phyloP scores from a whole-genome alignment of 2,888 invertebrate genomes.

The Caenorhabditis angaria region DNA sequence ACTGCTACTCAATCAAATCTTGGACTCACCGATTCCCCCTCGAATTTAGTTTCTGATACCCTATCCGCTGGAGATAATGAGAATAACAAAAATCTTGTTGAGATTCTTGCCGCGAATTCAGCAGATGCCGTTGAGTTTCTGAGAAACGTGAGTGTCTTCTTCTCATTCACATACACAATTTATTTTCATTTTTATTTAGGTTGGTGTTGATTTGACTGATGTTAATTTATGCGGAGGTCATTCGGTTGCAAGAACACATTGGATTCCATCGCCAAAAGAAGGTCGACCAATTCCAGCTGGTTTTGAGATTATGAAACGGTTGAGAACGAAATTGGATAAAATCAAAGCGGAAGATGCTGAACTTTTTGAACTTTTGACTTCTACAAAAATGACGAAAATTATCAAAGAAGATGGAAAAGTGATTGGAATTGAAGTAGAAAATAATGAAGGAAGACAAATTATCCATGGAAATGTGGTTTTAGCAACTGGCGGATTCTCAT shows the following conservation, averaged over 20 bases:
- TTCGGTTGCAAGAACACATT: constrained; percentile 70
- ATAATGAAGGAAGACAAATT: constrained; percentile 27
- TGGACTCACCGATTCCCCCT: constrained; percentile 60
- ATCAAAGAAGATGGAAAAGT: constrained; percentile 45
- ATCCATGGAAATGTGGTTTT: constrained; percentile 65
- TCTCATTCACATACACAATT: neutral
- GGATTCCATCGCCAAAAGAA: constrained; percentile 72
- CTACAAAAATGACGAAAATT: constrained; percentile 39
- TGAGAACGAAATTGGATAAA: constrained; percentile 54
- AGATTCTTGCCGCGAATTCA: constrained; percentile 58
- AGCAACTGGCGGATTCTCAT: constrained; percentile 71
- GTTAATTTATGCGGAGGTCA: constrained; percentile 72
- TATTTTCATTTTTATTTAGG: neutral
- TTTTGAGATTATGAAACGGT: constrained; percentile 68
- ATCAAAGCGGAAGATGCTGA: constrained; percentile 54
- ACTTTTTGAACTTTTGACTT: constrained; percentile 31
- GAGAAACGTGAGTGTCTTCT: constrained; percentile 1
- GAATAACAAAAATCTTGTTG: constrained; percentile 68
- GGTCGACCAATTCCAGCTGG: constrained; percentile 71
- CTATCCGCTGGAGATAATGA: constrained; percentile 70
- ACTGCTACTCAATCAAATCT: constrained; percentile 63
- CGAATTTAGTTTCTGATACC: constrained; percentile 66
- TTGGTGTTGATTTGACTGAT: constrained; percentile 68
- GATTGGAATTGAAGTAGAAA: constrained; percentile 28
- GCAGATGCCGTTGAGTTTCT: constrained; percentile 23